A percentile compares a stretch with the other conserved stretches of the same genome.
Evolutionary conservation across 1,140 invertebrate genomes (phyloP).

Genomic region (Stegodyphus dumicola): DNA sequence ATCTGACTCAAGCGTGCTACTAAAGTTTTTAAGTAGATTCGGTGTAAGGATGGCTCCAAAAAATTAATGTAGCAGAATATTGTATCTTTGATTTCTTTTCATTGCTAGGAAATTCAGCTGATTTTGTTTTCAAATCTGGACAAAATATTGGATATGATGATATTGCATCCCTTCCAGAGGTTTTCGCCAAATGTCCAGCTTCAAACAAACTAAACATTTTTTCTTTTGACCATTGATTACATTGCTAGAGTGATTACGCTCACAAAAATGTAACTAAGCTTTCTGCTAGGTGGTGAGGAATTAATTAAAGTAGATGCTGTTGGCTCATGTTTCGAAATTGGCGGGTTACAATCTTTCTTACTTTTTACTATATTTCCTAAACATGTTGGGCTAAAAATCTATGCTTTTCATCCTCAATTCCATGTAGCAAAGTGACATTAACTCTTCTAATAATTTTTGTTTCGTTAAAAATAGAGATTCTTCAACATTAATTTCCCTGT

Average conservation of each 20-base stretch:
- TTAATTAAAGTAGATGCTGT: not conserved
- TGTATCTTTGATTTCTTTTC: too few species aligned
- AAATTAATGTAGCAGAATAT: too few species aligned
- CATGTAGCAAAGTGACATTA: too few species aligned
- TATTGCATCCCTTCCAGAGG: not conserved
- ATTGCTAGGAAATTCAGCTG: too few species aligned
- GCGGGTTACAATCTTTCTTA: too few species aligned
- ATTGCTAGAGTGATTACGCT: not conserved
- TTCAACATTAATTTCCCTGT: too few species aligned
- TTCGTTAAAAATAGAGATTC: too few species aligned
- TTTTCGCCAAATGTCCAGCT: not conserved
- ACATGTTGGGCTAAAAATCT: not conserved
- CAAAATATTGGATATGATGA: not conserved
- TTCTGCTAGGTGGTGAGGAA: not conserved
- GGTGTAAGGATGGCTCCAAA: too few species aligned
- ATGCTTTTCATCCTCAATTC: conserved; percentile 2
- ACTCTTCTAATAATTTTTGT: too few species aligned
- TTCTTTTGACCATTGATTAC: not conserved
- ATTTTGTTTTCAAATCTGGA: not conserved
- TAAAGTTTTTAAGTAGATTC: too few species aligned
- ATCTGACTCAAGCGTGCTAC: too few species aligned
- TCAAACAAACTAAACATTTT: not conserved
- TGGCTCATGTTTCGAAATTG: too few species aligned
- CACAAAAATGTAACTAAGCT: conserved; percentile 19
- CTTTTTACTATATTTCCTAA: not conserved